Evolutionary conservation across 2,797 vertebrate species (phyloP).

Genomic region (Fistularia commersonii): DNA sequence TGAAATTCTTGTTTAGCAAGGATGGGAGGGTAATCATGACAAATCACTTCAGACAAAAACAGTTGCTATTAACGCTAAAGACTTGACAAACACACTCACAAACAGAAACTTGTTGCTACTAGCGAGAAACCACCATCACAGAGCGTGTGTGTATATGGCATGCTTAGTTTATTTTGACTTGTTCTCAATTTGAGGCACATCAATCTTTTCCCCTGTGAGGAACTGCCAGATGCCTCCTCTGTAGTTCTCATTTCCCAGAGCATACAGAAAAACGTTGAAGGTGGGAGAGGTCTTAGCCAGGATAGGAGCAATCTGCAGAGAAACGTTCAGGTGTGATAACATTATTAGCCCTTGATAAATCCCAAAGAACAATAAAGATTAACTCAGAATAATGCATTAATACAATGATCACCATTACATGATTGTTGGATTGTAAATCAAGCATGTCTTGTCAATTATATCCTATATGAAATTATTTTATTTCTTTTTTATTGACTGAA

Average conservation of each 20-base stretch:
- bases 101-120: conserved; percentile 42
- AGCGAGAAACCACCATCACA: conserved; percentile 63
- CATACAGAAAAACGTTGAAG: conserved; percentile 86
- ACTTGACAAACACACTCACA: conserved; percentile 22
- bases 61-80: not conserved
- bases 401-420: too few relatives aligned
- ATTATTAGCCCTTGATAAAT: not conserved
- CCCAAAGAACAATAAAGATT: not conserved
- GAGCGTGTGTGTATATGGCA: conserved; percentile 35
- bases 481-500: too few relatives aligned
- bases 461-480: too few relatives aligned
- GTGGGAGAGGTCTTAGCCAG: conserved; percentile 88
- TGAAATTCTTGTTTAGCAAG: too few relatives aligned
- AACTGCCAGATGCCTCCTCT: conserved; percentile 88
- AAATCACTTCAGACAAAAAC: not conserved
- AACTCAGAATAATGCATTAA: not conserved
- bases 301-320: conserved; percentile 86
- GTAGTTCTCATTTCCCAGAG: conserved; percentile 88
- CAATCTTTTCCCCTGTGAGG: conserved; percentile 85
- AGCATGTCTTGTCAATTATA: too few relatives aligned
- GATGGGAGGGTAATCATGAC: not conserved
- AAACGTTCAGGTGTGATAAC: not conserved
- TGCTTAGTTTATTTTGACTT: conserved; percentile 82
- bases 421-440: too few relatives aligned
- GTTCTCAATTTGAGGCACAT: conserved; percentile 81